Percentiles rank a stretch among this genome's conserved stretches.
Conservation (phyloP, 2,888 invertebrate genomes). For the Listrodromus nycthemerus region DNA sequence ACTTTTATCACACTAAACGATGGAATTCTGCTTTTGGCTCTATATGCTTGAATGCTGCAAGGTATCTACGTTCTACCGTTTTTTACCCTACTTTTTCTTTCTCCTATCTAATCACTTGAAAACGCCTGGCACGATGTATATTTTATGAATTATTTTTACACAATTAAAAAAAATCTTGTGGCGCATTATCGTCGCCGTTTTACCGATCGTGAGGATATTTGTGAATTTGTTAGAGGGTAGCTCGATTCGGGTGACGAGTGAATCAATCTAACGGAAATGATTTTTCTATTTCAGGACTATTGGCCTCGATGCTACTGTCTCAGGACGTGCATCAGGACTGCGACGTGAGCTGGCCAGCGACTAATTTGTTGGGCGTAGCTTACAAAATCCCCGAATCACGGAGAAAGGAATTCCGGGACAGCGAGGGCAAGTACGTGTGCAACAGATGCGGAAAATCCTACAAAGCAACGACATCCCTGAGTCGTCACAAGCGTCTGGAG, state of each 20-base stretch:
- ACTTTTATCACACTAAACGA: constrained; percentile 33
- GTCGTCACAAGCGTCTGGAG: constrained; percentile 84
- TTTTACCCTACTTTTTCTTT: constrained; percentile 23
- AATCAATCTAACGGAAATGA: constrained; percentile 46
- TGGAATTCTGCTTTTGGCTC: constrained; percentile 49
- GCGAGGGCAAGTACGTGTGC: constrained; percentile 77
- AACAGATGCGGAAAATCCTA: constrained; percentile 83
- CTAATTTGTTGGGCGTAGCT: constrained; percentile 55
- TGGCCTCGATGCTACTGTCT: constrained; percentile 75
- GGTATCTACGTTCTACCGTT: constrained; percentile 36
- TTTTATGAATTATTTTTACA: background rate
- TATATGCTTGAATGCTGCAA: constrained; percentile 54
- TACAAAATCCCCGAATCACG: constrained; percentile 35
- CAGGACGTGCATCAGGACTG: constrained; percentile 66
- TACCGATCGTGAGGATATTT: constrained; percentile 3
- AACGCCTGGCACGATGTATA: constrained; percentile 55
- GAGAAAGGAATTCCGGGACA: constrained; percentile 33
- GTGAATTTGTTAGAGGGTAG: constrained; percentile 23
- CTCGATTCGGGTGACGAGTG: background rate
- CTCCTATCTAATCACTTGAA: constrained; percentile 42
- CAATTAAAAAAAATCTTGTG: constrained; percentile 27
- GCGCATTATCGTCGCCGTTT: constrained; percentile 16
- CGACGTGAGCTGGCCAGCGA: constrained; percentile 62
- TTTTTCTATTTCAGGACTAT: constrained; percentile 76
- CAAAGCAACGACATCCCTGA: constrained; percentile 82